Base-by-base conservation (phyloP, 2,888 invertebrate genomes). In the Cotesia congregata region DNA sequence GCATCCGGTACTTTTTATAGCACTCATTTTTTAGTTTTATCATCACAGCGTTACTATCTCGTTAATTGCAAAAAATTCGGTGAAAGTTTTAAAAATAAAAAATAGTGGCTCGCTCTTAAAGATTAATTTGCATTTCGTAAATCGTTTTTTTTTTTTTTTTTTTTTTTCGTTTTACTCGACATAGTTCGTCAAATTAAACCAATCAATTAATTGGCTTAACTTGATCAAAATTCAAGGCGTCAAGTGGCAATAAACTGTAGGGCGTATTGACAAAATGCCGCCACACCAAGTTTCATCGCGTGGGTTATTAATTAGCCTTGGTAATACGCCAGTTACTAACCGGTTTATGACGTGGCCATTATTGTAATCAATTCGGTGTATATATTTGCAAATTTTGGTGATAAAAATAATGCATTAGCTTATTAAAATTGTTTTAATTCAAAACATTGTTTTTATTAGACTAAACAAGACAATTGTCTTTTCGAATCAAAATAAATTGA, bases 241-340 rank as follows among this genome's bases (percentile, higher is more conserved):
- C 65, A 65, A 72, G 65, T 65, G 65, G 65, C 65, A 30, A 72
- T 72, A 72, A 72, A 72, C 64, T 65, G 64, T 41, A 40, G 40
- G 30, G 40, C 41, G 64, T 72, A 72, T 72, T 72, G 72, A 62
- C 17, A 72, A 78, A 80, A 77, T 74, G 75, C 77, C 77, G 78
- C 73, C 76, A 67, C 72, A n/a, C 69, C 72, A 50, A 72, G 74
- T 70, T 77, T 78, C 74, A 78, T 74, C 78, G 78, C 69, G 59
- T 67, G 50, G 76, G 75, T 70, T 76, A 80, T 79, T 78, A 80
- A 80, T 78, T 80, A 77, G 76, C 78, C 60, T 60, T 59, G 74
- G 72, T 30, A 74, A 79, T 77, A 79, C 65, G 15, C 61, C 15
- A 62, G 40, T 77, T 70, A 72, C 62, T 61, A 77, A 80, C 79